Evolutionary conservation across 2,888 invertebrate species (phyloP), one percentile per base, ranked within the genome.

Genomic region (Tromatobia lineatoria): DNA sequence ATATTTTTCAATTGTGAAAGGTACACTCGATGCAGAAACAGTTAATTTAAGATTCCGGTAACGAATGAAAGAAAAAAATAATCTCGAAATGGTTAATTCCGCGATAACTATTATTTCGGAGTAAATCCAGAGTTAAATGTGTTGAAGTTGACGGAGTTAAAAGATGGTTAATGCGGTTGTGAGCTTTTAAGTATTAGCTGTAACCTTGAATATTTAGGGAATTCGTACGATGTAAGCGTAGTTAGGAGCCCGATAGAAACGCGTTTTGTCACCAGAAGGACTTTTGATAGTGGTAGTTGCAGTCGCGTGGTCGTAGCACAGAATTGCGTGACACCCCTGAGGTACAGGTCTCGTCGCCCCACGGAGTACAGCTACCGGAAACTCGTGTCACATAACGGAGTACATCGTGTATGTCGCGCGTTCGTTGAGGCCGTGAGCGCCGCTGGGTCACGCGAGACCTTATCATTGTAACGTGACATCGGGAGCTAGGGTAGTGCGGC

Each of bases 351-450:
- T 80, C 61, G 83, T 74, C 73, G 79, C 76, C 76, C 67, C 50
- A 71, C 59, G 25, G 81, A 52, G 76, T 52, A 66, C 54, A 78
- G 71, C 83, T 57, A 78, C 75, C 79, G 84, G 81, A 84, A 86
- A 84, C 86, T 76, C 80, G 86, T 87, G 86, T 86, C 85, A 83
- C 86, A 85, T 88, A 84, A 82, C 82, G 85, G 86, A 84, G 79
- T 79, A 87, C 83, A 83, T 80, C 82, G 84, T 84, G 86, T 86
- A 85, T 81, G 78, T 80, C 78, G 77, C 67, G 79, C 78, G 81
- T 86, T 83, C 83, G 83, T 52, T 75, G 83, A 80, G 74, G 78
- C 81, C 75, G 67, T 59, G 79, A 79, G 59, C 83, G 52, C 23
- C 54, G 54, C 54, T 20, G 54, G 75, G 87, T 88, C 88, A 87